These are phyloP conservation scores for Sarcophaga rosellei DNA, from an alignment of 2,888 invertebrate genomes.

Conservation along the genomic window DNA sequence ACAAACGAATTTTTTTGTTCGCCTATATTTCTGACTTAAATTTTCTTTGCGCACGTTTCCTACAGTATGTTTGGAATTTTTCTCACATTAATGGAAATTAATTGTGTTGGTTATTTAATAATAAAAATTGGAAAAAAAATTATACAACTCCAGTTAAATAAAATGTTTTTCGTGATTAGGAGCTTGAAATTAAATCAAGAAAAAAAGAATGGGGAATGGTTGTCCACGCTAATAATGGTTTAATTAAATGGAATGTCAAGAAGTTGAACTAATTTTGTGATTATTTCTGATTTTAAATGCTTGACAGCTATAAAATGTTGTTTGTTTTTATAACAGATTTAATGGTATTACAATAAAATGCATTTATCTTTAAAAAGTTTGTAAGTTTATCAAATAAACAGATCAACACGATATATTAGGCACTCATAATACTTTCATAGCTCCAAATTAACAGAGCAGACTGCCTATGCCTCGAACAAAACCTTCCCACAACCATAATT, in stretches of 20 bases:
- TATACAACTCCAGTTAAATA: slow-evolving; percentile 11
- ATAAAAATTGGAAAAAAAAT: not conserved
- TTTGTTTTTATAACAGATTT: too few relatives aligned
- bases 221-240: slow-evolving; percentile 35
- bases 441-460: fast-evolving
- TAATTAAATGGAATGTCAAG: slow-evolving; percentile 59
- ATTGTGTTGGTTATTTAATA: slow-evolving; percentile 56
- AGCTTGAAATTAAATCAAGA: not conserved
- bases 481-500: too few relatives aligned
- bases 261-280: slow-evolving; percentile 66
- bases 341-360: not conserved
- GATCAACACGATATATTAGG: too few relatives aligned
- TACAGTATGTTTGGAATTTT: slow-evolving; percentile 50
- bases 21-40: not conserved
- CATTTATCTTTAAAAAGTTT: slow-evolving; percentile 17
- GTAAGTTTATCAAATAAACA: too few relatives aligned
- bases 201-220: not conserved
- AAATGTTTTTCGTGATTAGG: slow-evolving; percentile 45
- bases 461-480: too few relatives aligned
- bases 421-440: fast-evolving
- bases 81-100: slow-evolving; percentile 62
- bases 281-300: slow-evolving; percentile 53
- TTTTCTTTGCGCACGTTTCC: not conserved
- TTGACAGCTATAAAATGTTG: not conserved
- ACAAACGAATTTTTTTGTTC: too few relatives aligned